Evolutionary conservation across 2,797 vertebrate species (phyloP).

Genomic region (Scolopax rusticola): DNA sequence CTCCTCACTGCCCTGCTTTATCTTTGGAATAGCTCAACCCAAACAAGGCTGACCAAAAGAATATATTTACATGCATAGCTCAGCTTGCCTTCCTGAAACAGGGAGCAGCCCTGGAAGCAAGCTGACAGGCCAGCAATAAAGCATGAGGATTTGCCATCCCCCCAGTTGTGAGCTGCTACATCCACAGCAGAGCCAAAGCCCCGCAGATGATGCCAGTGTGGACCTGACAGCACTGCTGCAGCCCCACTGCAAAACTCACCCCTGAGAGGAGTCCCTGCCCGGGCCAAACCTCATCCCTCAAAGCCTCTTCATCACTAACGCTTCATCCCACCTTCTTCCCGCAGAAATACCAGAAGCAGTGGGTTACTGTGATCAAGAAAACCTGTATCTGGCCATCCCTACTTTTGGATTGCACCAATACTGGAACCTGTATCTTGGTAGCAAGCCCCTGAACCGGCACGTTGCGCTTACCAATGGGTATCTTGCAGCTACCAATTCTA

Average conservation of each 20-base stretch:
- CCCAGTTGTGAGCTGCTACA: neutral
- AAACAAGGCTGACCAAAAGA: neutral
- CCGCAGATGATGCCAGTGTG: neutral
- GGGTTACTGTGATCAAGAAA: conserved; percentile 62
- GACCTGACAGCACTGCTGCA: neutral
- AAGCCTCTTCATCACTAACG: neutral
- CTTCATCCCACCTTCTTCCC: neutral
- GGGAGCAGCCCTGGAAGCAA: neutral
- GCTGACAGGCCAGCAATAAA: neutral
- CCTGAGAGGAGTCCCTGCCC: neutral
- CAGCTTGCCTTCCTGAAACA: neutral
- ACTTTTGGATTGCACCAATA: conserved; percentile 59
- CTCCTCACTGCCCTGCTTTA: neutral
- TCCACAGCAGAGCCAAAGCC: neutral
- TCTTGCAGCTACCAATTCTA: conserved; percentile 73
- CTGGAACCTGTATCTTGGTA: conserved; percentile 78
- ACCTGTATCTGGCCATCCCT: conserved; percentile 42
- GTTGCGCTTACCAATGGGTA: conserved; percentile 74
- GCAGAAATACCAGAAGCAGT: conserved; percentile 59
- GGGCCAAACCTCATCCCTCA: neutral
- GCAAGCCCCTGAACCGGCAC: conserved; percentile 66
- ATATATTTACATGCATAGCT: neutral
- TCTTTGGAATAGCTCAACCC: neutral
- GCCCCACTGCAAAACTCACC: neutral
- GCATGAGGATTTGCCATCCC: neutral